Conservation (phyloP, 2,797 vertebrate species). For the Diceros bicornis region DNA sequence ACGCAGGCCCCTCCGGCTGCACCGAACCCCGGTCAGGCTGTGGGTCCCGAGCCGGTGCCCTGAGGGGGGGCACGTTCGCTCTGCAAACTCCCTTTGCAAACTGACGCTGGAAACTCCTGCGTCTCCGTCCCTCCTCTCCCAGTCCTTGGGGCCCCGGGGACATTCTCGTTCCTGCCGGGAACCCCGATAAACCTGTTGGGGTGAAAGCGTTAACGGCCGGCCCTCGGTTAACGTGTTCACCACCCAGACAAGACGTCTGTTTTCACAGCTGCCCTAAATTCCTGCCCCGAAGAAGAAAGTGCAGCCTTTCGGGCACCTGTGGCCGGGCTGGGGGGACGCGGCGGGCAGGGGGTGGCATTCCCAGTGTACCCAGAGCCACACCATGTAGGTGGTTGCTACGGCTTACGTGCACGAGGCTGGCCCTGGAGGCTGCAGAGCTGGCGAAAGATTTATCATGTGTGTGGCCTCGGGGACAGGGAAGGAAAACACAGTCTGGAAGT, state of each 20-base stretch:
- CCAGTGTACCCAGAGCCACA: too few species aligned
- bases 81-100: too few species aligned
- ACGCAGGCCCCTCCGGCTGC: too few species aligned
- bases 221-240: accelerated
- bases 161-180: too few species aligned
- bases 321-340: accelerated
- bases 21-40: too few species aligned
- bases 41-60: too few species aligned
- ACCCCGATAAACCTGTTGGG: too few species aligned
- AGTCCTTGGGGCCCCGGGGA: too few species aligned
- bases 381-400: accelerated
- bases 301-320: accelerated
- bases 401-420: accelerated
- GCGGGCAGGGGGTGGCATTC: accelerated
- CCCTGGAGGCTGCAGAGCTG: accelerated
- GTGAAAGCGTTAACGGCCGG: too few species aligned
- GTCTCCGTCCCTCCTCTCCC: too few species aligned
- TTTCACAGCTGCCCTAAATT: background rate
- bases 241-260: background rate
- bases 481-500: background rate
- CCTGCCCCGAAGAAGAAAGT: background rate
- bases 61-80: too few species aligned
- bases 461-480: accelerated
- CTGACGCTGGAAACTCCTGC: too few species aligned
- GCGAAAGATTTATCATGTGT: accelerated